phyloP scores from a whole-genome alignment of 2,888 invertebrate genomes.

The Chrysolina americana region DNA sequence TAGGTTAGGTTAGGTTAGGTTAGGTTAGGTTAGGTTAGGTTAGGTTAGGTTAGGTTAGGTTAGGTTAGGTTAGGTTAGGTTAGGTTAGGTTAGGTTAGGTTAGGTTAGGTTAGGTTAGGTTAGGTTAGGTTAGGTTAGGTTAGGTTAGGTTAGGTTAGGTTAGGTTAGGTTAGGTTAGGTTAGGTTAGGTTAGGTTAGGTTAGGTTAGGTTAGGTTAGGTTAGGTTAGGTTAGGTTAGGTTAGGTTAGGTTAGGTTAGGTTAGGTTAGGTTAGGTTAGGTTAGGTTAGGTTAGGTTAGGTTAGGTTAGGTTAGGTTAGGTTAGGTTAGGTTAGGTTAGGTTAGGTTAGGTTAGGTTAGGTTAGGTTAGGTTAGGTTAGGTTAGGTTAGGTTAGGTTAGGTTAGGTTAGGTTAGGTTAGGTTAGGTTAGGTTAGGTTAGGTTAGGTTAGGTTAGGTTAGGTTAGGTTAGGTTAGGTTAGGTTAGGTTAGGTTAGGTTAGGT shows the following conservation, averaged over 20 bases:
- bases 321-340: no score
- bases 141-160: slow-evolving; percentile 34
- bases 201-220: slow-evolving; percentile 37
- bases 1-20: slow-evolving; percentile 50
- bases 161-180: slow-evolving; percentile 40
- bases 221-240: slow-evolving; percentile 36
- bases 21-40: slow-evolving; percentile 43
- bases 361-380: no score
- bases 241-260: slow-evolving; percentile 33
- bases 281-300: slow-evolving; percentile 28
- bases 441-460: no score
- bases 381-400: no score
- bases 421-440: no score
- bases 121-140: slow-evolving; percentile 38
- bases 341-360: no score
- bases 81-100: slow-evolving; percentile 37
- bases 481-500: no score
- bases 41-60: slow-evolving; percentile 36
- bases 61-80: slow-evolving; percentile 37
- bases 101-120: slow-evolving; percentile 38
- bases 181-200: slow-evolving; percentile 43
- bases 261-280: slow-evolving; percentile 34
- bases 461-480: no score
- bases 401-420: no score
- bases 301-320: slow-evolving; percentile 24